Percentiles rank a stretch among this genome's conserved stretches.
Evolutionary conservation across 2,113 vertebrate species (phyloP).

Genomic region (Clinocottus analis): DNA sequence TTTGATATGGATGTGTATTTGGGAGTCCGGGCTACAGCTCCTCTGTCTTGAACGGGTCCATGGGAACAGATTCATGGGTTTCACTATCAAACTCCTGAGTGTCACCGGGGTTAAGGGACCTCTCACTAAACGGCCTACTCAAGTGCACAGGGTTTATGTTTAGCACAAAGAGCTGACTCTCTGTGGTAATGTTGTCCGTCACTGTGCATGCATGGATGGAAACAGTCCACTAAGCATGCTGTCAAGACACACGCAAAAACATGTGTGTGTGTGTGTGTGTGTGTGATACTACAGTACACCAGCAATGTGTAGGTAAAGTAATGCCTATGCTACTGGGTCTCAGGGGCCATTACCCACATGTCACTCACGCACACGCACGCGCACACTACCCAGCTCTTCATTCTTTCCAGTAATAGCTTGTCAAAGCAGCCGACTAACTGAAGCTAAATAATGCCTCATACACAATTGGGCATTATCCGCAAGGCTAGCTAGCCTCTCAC

Average conservation of each 20-base stretch:
- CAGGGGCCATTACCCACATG: slow-evolving; percentile 79
- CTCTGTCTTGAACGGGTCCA: background rate
- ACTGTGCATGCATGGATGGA: slow-evolving; percentile 42
- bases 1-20: background rate
- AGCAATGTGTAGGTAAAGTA: slow-evolving; percentile 49
- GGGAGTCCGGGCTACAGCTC: background rate
- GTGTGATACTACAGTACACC: background rate
- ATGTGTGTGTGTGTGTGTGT: background rate
- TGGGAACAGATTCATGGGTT: background rate
- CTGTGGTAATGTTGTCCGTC: slow-evolving; percentile 35
- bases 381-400: slow-evolving; percentile 72
- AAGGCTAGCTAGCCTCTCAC: slow-evolving; percentile 88
- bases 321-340: slow-evolving; percentile 84
- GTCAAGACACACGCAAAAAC: slow-evolving; percentile 32
- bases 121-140: slow-evolving; percentile 48
- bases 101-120: slow-evolving; percentile 41
- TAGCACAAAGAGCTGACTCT: slow-evolving; percentile 45
- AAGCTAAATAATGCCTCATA: slow-evolving; percentile 88
- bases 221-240: slow-evolving; percentile 51
- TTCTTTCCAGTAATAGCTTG: slow-evolving; percentile 88
- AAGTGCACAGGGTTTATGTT: slow-evolving; percentile 44
- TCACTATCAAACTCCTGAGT: slow-evolving; percentile 34
- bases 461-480: slow-evolving; percentile 89
- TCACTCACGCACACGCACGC: slow-evolving; percentile 31
- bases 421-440: slow-evolving; percentile 86